Conservation (phyloP, 2,113 vertebrate genomes). For the Chrysemys picta region DNA sequence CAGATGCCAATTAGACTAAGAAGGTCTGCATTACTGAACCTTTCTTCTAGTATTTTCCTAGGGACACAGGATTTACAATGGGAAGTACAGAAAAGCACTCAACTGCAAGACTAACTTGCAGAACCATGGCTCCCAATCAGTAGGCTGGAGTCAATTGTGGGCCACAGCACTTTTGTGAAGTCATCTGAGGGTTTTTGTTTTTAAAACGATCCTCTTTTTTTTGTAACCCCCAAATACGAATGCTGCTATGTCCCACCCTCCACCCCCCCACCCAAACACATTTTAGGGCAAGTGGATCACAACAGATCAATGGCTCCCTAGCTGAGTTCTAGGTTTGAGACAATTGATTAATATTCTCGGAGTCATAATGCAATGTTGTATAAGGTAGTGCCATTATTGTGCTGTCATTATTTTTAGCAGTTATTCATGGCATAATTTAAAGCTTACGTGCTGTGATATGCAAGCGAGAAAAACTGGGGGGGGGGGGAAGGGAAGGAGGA, state of each 20-base stretch:
- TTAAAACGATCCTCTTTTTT: no score
- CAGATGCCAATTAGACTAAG: slow-evolving; percentile 5
- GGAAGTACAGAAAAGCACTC: not conserved
- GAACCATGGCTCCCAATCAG: slow-evolving; percentile 11
- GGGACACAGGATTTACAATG: not conserved
- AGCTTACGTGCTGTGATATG: accelerated
- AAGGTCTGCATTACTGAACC: not conserved
- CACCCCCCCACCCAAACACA: not conserved
- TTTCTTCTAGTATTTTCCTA: slow-evolving; percentile 13
- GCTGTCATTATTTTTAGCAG: slow-evolving; percentile 15
- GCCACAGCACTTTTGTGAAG: not conserved
- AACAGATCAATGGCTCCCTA: slow-evolving; percentile 19
- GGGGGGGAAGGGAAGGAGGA: not conserved
- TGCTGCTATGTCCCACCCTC: not conserved
- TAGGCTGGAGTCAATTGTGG: slow-evolving; percentile 13
- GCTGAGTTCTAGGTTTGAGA: slow-evolving; percentile 26
- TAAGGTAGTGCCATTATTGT: slow-evolving; percentile 43
- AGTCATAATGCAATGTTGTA: slow-evolving; percentile 16
- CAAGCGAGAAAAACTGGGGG: not conserved
- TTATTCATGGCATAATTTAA: not conserved
- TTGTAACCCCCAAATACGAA: not conserved
- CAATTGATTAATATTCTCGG: not conserved
- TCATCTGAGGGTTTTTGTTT: not conserved
- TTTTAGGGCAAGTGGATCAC: slow-evolving; percentile 29
- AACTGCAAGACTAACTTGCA: not conserved